Conservation (phyloP, 2,888 invertebrate species). For the Eucriotettix oculatus region DNA sequence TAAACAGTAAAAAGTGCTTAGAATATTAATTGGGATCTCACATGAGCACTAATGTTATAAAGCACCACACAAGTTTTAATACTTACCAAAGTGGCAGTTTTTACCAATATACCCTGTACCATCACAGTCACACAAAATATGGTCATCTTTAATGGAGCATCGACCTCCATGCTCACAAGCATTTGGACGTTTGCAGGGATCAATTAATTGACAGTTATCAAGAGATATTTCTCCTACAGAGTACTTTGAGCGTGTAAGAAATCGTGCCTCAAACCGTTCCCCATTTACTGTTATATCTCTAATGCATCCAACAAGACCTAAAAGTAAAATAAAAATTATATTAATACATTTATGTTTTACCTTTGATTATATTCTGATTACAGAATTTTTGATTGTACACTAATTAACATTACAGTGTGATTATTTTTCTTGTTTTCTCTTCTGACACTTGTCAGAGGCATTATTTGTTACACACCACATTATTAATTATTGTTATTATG, state of each 20-base stretch:
- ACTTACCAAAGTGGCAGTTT: constrained; percentile 73
- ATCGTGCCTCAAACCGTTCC: constrained; percentile 59
- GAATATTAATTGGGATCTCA: no score
- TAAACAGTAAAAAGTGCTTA: no score
- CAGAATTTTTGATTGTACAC: no score
- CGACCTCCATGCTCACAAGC: constrained; percentile 86
- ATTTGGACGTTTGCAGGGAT: constrained; percentile 75
- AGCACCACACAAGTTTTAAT: no score
- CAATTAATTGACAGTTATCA: constrained; percentile 78
- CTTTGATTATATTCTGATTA: background rate
- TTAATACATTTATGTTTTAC: background rate
- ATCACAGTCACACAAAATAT: constrained; percentile 76
- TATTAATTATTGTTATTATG: no score
- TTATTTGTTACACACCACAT: no score
- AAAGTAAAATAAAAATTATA: constrained; percentile 14
- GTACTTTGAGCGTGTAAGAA: constrained; percentile 63
- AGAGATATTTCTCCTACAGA: constrained; percentile 78
- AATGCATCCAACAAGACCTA: constrained; percentile 82
- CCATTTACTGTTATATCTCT: constrained; percentile 75
- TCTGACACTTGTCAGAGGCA: no score
- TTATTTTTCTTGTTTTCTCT: no score
- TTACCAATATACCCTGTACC: constrained; percentile 84
- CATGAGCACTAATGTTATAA: no score
- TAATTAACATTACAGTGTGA: no score
- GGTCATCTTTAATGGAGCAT: constrained; percentile 76